Evolutionary conservation across 2,797 vertebrate species (phyloP).

Genomic region (Gastrophryne carolinensis): DNA sequence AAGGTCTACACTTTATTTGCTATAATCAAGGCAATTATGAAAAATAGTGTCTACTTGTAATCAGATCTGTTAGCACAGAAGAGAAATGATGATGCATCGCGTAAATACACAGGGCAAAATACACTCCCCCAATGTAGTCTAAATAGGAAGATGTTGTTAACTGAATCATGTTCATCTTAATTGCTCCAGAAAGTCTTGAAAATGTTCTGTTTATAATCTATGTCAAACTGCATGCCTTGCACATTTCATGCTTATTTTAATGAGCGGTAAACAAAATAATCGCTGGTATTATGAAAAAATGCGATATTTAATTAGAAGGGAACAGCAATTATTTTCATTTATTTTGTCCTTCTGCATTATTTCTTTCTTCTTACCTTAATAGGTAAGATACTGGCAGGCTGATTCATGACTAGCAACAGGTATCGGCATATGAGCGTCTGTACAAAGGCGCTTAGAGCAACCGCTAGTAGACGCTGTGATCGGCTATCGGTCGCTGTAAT

Average conservation of each 20-base stretch:
- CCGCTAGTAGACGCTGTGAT: too few species aligned
- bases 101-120: slow-evolving; percentile 16
- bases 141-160: slow-evolving; percentile 1
- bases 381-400: too few species aligned
- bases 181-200: slow-evolving; percentile 9
- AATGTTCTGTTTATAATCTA: slow-evolving; percentile 22
- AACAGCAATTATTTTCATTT: too few species aligned
- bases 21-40: slow-evolving; percentile 1
- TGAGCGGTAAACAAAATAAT: background rate
- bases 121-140: slow-evolving; percentile 5
- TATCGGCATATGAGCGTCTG: too few species aligned
- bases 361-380: too few species aligned
- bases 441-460: too few species aligned
- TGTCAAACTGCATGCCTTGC: background rate
- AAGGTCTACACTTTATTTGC: background rate
- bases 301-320: background rate
- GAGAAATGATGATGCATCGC: background rate
- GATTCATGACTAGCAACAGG: too few species aligned
- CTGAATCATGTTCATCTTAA: slow-evolving; percentile 35
- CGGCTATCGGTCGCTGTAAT: too few species aligned
- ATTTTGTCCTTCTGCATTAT: too few species aligned
- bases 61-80: background rate
- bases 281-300: background rate
- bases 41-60: background rate
- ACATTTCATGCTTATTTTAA: background rate